Conservation (phyloP, 1,140 invertebrate genomes). For the Caenorhabditis remanei region DNA sequence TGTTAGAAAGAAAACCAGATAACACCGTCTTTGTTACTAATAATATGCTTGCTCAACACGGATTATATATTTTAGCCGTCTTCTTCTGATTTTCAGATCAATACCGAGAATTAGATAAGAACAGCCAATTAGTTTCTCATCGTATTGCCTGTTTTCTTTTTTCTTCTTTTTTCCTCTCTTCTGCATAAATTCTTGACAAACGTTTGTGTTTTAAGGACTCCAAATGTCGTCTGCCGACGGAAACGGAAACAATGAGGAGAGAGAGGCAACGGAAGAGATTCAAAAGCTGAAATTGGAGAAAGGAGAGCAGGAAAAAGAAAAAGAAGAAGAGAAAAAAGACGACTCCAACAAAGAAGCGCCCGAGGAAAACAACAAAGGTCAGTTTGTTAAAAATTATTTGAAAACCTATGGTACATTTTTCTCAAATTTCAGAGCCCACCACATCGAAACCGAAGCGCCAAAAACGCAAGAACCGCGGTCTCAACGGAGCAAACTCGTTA, state of each 20-base stretch:
- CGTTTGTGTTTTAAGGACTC: too few species aligned
- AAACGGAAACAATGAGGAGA: neutral
- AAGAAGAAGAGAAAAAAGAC: neutral
- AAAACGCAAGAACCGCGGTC: neutral
- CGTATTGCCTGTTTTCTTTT: neutral
- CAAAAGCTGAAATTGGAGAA: neutral
- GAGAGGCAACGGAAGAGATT: neutral
- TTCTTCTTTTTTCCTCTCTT: neutral
- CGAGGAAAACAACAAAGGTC: neutral
- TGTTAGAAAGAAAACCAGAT: too few species aligned
- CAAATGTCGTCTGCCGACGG: neutral
- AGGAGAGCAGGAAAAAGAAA: neutral
- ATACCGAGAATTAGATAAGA: too few species aligned
- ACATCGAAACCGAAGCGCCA: too few species aligned
- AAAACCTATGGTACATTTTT: too few species aligned
- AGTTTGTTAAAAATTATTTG: neutral
- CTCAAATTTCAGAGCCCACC: too few species aligned
- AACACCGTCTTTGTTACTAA: too few species aligned
- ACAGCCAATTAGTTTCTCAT: too few species aligned
- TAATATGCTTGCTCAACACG: too few species aligned
- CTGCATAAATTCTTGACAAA: too few species aligned
- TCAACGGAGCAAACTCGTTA: neutral
- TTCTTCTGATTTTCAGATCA: too few species aligned
- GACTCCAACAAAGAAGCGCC: neutral
- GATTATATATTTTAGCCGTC: too few species aligned